phyloP scores from a whole-genome alignment of 2,797 vertebrate species.

The Periparus ater region DNA sequence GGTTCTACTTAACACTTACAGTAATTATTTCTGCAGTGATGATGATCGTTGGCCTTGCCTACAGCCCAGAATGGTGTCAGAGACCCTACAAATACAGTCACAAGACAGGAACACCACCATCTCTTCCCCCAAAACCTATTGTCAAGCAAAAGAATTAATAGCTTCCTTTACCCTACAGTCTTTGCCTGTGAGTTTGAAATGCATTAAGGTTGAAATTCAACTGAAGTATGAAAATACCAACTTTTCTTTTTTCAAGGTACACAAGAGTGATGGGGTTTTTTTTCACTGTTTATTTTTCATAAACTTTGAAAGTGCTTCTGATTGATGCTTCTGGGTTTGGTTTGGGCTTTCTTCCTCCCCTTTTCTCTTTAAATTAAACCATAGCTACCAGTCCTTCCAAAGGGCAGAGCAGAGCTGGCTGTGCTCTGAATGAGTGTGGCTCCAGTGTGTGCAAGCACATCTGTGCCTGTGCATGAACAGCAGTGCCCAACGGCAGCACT shows the following conservation, averaged over 20 bases:
- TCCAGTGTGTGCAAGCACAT: not conserved
- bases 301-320: not conserved
- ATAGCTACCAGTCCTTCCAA: not conserved
- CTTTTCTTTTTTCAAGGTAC: not conserved
- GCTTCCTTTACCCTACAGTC: not conserved
- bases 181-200: not conserved
- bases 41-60: not conserved
- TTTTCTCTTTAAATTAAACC: not conserved
- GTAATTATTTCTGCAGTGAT: not conserved
- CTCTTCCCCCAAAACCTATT: not conserved
- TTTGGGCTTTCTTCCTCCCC: not conserved
- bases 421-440: not conserved
- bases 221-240: not conserved
- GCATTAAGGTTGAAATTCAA: not conserved
- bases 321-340: not conserved
- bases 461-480: not conserved
- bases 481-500: constrained; percentile 41
- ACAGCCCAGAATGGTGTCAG: not conserved
- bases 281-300: not conserved
- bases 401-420: not conserved
- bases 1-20: not conserved
- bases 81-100: not conserved
- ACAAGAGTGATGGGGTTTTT: accelerated
- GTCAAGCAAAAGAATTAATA: not conserved
- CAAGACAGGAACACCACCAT: not conserved